Conservation (phyloP, 2,113 vertebrate species). For the Zingel zingel region DNA sequence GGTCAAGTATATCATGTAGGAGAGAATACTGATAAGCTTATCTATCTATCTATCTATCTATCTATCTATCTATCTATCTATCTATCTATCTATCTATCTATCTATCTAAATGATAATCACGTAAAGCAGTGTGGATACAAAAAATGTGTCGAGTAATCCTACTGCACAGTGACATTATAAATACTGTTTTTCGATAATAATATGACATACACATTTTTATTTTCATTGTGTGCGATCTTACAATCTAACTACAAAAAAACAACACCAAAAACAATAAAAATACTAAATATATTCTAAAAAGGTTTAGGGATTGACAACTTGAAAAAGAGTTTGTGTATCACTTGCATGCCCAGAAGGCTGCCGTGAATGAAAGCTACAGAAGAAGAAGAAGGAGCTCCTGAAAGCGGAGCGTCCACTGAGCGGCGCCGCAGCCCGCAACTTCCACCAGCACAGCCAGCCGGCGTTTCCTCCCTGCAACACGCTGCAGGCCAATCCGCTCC, state of each 20-base stretch:
- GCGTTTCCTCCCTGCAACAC: conserved; percentile 17
- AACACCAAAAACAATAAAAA: not conserved
- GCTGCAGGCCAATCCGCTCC: conserved; percentile 51
- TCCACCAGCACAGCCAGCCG: conserved; percentile 7
- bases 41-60: conserved; percentile 3
- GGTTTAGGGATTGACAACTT: conserved; percentile 6
- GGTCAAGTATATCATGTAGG: no score
- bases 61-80: conserved; percentile 22
- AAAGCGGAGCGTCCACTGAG: conserved; percentile 76
- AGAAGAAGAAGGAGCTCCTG: conserved; percentile 5
- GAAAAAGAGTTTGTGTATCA: not conserved
- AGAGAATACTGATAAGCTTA: no score
- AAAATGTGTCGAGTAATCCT: not conserved
- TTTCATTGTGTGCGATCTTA: not conserved
- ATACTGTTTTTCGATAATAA: not conserved
- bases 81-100: conserved; percentile 20
- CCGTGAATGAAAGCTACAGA: not conserved
- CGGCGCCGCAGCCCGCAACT: conserved; percentile 83
- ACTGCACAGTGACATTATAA: not conserved
- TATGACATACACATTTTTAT: not conserved
- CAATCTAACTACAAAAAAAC: not conserved
- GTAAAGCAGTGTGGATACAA: not conserved
- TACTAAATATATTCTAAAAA: not conserved
- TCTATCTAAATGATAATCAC: not conserved
- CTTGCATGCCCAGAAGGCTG: conserved; percentile 13